Base-by-base conservation (phyloP, 1,140 invertebrate species). In the Amyelois transitella region DNA sequence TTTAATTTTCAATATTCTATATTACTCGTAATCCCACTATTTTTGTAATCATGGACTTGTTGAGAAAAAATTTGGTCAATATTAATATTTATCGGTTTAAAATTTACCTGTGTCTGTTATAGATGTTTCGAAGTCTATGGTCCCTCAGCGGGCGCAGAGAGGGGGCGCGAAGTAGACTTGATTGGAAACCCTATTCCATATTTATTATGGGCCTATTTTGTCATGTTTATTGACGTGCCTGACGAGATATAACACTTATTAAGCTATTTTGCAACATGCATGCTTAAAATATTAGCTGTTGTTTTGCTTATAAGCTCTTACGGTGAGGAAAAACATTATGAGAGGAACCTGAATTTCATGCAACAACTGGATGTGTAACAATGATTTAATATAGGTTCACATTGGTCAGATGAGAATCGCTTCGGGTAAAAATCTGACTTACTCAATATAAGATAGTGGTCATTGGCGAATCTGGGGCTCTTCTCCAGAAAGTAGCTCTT, bases 141-240 rank as follows among this genome's bases (percentile, higher is more conserved):
- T 25, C 69, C 58, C 65, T 63, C 62, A 51, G 66, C 55, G 64
- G 61, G 65, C 55, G 66, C 64, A 64, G 58, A 58, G 43, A 48
- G 69, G 72, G 65, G 70, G 66, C 69, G 78, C 75, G 70, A 82
- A 75, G 81, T 71, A 76, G 79, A 80, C 76, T 83, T 84, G 83
- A 86, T 84, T 84, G 81, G 77, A 80, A 81, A 78, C 81, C 83
- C 77, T 86, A 86, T 80, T 84, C 79, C 83, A 85, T 86, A 83
- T 86, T 85, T 85, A 86, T 86, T 83, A 85, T 82, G 73, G 78
- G 66, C 75, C 80, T 82, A 86, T 86, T 81, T 85, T 78, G 80
- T 83, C 72, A 79, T 82, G 77, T 84, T 81, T 83, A 83, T 79
- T 83, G 77, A 83, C 72, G 69, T 66, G 67, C 61, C 57, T 73